These are phyloP conservation scores for Papilio dardanus DNA, from an alignment of 1,140 invertebrate genomes.

Conservation along the genomic window DNA sequence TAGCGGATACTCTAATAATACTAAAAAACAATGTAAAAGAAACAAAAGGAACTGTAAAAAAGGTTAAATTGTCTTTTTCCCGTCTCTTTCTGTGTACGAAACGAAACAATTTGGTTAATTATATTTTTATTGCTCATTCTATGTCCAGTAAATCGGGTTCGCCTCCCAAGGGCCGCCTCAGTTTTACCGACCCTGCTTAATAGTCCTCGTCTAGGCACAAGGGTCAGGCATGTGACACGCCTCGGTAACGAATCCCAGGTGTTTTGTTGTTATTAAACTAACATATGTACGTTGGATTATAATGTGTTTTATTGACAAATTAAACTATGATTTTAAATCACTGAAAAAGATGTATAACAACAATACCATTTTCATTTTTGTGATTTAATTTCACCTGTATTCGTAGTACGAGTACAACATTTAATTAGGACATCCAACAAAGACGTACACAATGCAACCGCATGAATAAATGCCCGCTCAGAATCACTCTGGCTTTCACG, in stretches of 20 bases:
- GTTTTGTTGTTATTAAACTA: conserved; percentile 51
- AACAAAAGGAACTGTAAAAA: conserved; percentile 31
- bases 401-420: not conserved
- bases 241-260: conserved; percentile 51
- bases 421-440: not conserved
- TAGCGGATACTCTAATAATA: conserved; percentile 27
- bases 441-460: conserved; percentile 14
- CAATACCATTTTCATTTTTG: no score
- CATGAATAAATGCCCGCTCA: conserved; percentile 24
- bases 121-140: conserved; percentile 74
- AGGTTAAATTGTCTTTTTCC: conserved; percentile 33
- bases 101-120: conserved; percentile 64
- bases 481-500: conserved; percentile 3
- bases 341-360: no score
- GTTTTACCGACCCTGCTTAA: conserved; percentile 68
- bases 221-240: conserved; percentile 46
- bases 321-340: no score
- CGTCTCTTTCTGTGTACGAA: conserved; percentile 37
- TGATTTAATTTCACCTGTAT: not conserved
- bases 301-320: not conserved
- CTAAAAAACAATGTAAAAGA: conserved; percentile 20
- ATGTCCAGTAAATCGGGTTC: conserved; percentile 67
- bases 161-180: conserved; percentile 63
- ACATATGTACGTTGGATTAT: not conserved
- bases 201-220: conserved; percentile 58